phyloP scores from a whole-genome alignment of 2,113 vertebrate genomes.

The Natator depressus region DNA sequence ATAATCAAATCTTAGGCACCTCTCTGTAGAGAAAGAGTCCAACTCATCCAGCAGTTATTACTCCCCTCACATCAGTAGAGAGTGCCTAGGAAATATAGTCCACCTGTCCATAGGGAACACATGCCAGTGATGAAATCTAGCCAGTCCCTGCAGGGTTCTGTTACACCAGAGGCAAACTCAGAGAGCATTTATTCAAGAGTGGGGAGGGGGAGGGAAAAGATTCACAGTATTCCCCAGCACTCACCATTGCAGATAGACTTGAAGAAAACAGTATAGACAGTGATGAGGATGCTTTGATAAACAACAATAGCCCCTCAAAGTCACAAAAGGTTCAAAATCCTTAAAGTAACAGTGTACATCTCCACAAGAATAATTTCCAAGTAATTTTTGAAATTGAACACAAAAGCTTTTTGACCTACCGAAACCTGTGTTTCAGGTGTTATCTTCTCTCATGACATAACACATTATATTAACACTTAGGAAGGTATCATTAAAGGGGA shows the following conservation, averaged over 20 bases:
- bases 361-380: conserved; percentile 26
- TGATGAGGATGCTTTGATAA: not conserved
- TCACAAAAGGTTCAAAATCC: not conserved
- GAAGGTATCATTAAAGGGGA: conserved; percentile 38
- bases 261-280: not conserved
- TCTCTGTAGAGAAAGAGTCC: conserved; percentile 37
- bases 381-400: not conserved
- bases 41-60: not conserved
- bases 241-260: fast-evolving
- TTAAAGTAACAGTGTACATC: not conserved
- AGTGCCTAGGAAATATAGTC: not conserved
- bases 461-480: conserved; percentile 39
- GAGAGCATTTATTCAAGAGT: not conserved
- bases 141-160: not conserved
- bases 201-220: not conserved
- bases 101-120: not conserved
- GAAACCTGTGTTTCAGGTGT: conserved; percentile 11
- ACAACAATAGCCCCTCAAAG: conserved; percentile 20
- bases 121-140: not conserved
- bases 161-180: not conserved
- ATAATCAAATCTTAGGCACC: conserved; percentile 42
- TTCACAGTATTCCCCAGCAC: not conserved
- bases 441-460: conserved; percentile 13
- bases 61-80: conserved; percentile 30
- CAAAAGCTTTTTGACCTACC: conserved; percentile 8